A percentile compares a stretch with the other conserved stretches of the same genome.
Conservation (phyloP, 1,140 invertebrate species). For the Andricus grossulariae region DNA sequence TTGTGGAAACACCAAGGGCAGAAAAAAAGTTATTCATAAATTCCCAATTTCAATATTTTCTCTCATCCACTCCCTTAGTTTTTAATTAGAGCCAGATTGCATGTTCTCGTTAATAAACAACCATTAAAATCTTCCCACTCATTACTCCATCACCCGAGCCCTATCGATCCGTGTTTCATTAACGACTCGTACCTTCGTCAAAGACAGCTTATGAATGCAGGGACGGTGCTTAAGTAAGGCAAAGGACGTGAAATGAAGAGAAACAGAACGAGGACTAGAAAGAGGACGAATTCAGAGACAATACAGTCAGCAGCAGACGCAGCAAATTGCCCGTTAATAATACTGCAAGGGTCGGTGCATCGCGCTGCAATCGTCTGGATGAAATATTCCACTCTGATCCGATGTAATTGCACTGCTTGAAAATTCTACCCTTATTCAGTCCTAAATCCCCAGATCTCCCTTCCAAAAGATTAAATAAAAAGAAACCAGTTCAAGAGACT, state of each 20-base stretch:
- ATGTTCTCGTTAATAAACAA: background rate
- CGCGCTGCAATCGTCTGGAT: constrained; percentile 55
- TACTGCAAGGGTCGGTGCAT: constrained; percentile 61
- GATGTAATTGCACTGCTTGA: constrained; percentile 69
- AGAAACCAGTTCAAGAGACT: background rate
- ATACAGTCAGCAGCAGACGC: constrained; percentile 74
- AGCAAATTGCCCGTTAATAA: constrained; percentile 76
- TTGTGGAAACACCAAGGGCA: too few species aligned
- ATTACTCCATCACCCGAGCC: background rate
- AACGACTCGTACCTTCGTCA: constrained; percentile 17
- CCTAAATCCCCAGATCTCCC: background rate
- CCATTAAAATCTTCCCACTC: background rate
- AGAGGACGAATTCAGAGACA: constrained; percentile 66
- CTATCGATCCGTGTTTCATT: constrained; percentile 19
- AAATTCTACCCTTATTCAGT: constrained; percentile 52
- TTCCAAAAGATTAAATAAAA: background rate
- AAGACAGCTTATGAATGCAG: constrained; percentile 28
- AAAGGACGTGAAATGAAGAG: constrained; percentile 37
- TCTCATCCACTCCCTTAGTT: too few species aligned
- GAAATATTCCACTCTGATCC: constrained; percentile 74
- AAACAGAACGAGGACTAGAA: constrained; percentile 45
- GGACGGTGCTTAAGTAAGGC: constrained; percentile 14
- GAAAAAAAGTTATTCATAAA: too few species aligned
- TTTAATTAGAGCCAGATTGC: too few species aligned
- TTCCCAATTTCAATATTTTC: too few species aligned